These are phyloP conservation scores for Ctenicera cuprea DNA, from an alignment of 2,888 invertebrate genomes.

Conservation along the genomic window DNA sequence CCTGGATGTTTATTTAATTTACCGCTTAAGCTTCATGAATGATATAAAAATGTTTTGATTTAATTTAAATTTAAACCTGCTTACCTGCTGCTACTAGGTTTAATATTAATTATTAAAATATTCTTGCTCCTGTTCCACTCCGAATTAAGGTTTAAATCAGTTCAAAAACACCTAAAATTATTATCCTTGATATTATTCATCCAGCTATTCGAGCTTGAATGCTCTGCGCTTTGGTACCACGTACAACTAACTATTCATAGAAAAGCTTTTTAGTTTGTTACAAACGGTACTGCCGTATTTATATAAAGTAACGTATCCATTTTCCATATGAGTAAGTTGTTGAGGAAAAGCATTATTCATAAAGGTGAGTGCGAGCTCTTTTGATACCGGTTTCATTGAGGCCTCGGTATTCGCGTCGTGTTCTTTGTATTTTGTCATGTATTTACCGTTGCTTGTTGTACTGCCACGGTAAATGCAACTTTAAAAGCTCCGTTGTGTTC, in stretches of 20 bases:
- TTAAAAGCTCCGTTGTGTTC: constrained; percentile 36
- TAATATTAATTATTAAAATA: no score
- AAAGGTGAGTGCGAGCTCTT: constrained; percentile 31
- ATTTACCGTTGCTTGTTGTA: constrained; percentile 26
- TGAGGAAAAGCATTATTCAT: constrained; percentile 47
- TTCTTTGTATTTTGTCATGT: constrained; percentile 35
- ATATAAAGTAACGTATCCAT: constrained; percentile 27
- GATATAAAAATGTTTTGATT: no score
- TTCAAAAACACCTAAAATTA: no score
- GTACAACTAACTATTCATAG: constrained; percentile 2
- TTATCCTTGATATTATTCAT: no score
- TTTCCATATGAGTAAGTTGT: constrained; percentile 47
- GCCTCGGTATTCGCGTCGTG: constrained; percentile 18
- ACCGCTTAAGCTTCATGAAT: no score
- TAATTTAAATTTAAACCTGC: no score
- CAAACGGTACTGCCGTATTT: constrained; percentile 11
- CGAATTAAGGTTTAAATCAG: no score
- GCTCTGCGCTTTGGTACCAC: neutral
- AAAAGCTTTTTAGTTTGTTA: constrained; percentile 35
- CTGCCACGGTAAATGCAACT: constrained; percentile 6
- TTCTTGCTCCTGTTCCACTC: no score
- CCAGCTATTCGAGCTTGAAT: neutral
- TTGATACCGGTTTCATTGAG: constrained; percentile 49
- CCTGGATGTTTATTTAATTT: no score
- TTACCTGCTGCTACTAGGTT: no score